phyloP scores from a whole-genome alignment of 2,888 invertebrate genomes.

The Rotaria sp. region DNA sequence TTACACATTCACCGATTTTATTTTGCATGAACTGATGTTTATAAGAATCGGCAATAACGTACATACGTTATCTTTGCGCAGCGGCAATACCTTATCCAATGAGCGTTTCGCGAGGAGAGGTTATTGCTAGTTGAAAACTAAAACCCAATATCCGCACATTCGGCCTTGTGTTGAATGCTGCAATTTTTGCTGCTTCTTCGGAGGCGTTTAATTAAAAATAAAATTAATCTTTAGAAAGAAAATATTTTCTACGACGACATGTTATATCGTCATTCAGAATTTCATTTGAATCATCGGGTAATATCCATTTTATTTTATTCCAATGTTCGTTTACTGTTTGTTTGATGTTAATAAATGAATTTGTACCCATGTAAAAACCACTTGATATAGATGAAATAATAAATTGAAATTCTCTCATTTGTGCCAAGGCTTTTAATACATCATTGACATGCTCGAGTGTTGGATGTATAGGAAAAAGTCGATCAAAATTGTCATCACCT shows the following conservation, averaged over 20 bases:
- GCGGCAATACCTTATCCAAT: constrained; percentile 20
- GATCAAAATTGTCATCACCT: too few relatives aligned
- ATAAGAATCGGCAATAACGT: neutral
- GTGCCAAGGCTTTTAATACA: too few relatives aligned
- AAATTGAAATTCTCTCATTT: too few relatives aligned
- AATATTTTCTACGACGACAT: too few relatives aligned
- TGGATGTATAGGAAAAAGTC: neutral
- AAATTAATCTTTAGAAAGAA: neutral
- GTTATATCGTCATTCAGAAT: too few relatives aligned
- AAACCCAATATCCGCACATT: neutral
- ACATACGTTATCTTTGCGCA: neutral
- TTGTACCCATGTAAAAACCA: too few relatives aligned
- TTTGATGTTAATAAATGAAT: too few relatives aligned
- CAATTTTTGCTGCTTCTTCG: constrained; percentile 19
- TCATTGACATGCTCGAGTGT: too few relatives aligned
- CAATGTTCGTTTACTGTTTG: too few relatives aligned
- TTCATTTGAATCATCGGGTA: too few relatives aligned
- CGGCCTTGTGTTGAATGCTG: neutral
- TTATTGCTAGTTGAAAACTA: constrained; percentile 24
- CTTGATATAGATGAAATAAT: too few relatives aligned
- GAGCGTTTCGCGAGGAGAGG: constrained; percentile 24
- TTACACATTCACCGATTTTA: neutral
- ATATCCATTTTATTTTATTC: too few relatives aligned
- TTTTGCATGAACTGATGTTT: neutral
- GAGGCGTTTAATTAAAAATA: neutral